Percentiles rank a stretch among this genome's conserved stretches.
Conservation (phyloP, 1,140 invertebrate species). For the Apis laboriosa region DNA sequence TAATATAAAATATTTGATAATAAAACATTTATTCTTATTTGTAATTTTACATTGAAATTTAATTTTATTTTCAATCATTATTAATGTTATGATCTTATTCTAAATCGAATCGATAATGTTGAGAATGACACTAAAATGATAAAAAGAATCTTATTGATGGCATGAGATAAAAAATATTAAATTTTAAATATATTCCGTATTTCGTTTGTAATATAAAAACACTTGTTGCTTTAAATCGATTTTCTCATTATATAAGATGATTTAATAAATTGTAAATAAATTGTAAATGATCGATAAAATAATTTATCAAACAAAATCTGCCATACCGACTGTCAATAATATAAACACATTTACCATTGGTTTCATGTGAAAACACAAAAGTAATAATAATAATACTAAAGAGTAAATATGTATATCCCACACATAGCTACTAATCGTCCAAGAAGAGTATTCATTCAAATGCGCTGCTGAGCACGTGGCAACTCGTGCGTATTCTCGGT, state of each 20-base stretch:
- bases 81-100: too few relatives aligned
- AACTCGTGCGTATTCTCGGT: slow-evolving; percentile 58
- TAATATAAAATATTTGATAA: too few relatives aligned
- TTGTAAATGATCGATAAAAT: not conserved
- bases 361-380: slow-evolving; percentile 56
- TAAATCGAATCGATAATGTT: too few relatives aligned
- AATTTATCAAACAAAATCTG: not conserved
- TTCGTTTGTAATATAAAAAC: not conserved
- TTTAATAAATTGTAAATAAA: too few relatives aligned
- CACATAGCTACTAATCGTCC: slow-evolving; percentile 57
- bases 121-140: too few relatives aligned
- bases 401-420: slow-evolving; percentile 69
- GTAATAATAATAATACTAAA: slow-evolving; percentile 77
- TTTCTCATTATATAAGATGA: not conserved
- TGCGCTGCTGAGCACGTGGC: slow-evolving; percentile 60
- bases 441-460: slow-evolving; percentile 55
- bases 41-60: too few relatives aligned
- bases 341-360: not conserved
- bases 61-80: too few relatives aligned
- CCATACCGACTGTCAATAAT: not conserved
- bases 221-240: slow-evolving; percentile 5
- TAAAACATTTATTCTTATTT: too few relatives aligned
- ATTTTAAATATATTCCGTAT: too few relatives aligned
- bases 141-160: too few relatives aligned
- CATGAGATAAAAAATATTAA: too few relatives aligned